Percentiles rank a stretch among this genome's conserved stretches.
phyloP scores from a whole-genome alignment of 2,797 vertebrate genomes.

The Chaunax sp. region DNA sequence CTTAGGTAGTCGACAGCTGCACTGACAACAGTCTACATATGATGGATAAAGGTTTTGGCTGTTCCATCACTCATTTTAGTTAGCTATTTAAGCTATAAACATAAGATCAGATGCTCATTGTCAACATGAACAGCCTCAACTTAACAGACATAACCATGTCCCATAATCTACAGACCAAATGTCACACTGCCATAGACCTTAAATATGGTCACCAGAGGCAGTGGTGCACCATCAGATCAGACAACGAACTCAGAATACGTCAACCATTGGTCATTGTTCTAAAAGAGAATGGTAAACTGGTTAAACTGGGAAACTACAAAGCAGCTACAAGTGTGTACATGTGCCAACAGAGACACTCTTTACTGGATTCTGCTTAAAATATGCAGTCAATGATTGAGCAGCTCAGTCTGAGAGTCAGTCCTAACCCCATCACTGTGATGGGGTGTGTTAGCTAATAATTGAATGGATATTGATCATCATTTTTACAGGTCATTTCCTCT shows the following conservation, averaged over 20 bases:
- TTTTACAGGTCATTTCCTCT: constrained; percentile 63
- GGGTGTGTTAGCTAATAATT: constrained; percentile 66
- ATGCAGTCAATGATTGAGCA: constrained; percentile 64
- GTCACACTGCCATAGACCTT: background rate
- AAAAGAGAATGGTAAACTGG: constrained; percentile 9
- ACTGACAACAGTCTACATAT: no score
- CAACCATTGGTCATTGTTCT: constrained; percentile 48
- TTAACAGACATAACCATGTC: background rate
- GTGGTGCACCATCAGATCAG: background rate
- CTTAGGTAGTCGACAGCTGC: no score
- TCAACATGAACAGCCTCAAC: no score
- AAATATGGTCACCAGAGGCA: background rate
- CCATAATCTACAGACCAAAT: background rate
- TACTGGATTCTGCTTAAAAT: constrained; percentile 40
- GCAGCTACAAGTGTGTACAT: constrained; percentile 4
- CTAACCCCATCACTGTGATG: constrained; percentile 12
- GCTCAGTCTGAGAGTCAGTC: constrained; percentile 24
- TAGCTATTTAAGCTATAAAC: no score
- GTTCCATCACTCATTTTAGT: no score
- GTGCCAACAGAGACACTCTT: constrained; percentile 20
- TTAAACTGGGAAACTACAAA: constrained; percentile 27
- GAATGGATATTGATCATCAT: constrained; percentile 56
- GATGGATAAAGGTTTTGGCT: no score
- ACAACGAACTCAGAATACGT: constrained; percentile 9
- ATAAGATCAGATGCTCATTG: no score